Evolutionary conservation across 1,140 invertebrate genomes (phyloP).

Genomic region (Dinothrombium tinctorium): DNA sequence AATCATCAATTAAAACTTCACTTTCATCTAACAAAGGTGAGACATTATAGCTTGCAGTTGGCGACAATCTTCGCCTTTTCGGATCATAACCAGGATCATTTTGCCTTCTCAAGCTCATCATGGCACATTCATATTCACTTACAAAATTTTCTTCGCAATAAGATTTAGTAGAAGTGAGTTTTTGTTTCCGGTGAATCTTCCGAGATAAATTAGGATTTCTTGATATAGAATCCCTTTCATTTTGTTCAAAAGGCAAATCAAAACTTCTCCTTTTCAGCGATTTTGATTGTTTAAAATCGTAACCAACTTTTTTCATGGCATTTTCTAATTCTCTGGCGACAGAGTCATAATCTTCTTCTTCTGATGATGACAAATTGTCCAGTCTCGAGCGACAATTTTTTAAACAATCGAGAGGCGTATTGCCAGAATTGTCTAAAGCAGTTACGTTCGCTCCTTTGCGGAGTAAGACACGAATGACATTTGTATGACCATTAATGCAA

Average conservation of each 20-base stretch:
- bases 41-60: background rate
- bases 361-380: no score
- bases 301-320: conserved; percentile 86
- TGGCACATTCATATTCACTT: background rate
- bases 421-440: conserved; percentile 25
- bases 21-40: background rate
- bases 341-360: conserved; percentile 17
- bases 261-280: background rate
- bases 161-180: background rate
- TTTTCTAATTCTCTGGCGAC: conserved; percentile 30
- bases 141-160: background rate
- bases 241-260: background rate
- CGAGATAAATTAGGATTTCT: background rate
- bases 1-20: background rate
- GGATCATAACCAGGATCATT: background rate
- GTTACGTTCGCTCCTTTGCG: conserved; percentile 30
- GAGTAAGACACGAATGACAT: conserved; percentile 33
- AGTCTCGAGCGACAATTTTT: conserved; percentile 22
- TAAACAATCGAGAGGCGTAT: conserved; percentile 27
- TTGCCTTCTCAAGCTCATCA: background rate
- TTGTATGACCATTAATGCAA: conserved; percentile 31
- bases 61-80: background rate
- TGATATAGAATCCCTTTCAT: background rate
- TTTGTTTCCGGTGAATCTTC: background rate
- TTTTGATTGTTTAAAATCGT: conserved; percentile 70